phyloP scores from a whole-genome alignment of 2,113 vertebrate genomes.

The Thryonomys swinderianus region DNA sequence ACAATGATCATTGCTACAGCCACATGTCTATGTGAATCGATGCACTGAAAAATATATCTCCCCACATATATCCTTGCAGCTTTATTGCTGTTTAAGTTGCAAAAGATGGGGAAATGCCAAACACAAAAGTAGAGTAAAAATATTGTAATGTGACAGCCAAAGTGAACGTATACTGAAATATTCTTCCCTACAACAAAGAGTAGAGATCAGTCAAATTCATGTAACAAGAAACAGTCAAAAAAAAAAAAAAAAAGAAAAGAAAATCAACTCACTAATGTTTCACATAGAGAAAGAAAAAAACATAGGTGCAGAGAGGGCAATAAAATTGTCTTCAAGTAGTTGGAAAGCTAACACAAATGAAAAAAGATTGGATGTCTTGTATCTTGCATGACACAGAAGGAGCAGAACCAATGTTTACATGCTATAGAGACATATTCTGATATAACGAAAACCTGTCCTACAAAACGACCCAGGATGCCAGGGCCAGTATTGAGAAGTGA shows the following conservation, averaged over 20 bases:
- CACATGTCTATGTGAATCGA: background rate
- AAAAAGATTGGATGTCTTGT: background rate
- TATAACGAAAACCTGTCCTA: constrained; percentile 6
- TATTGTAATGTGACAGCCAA: background rate
- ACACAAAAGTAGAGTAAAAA: constrained; percentile 8
- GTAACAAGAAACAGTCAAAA: background rate
- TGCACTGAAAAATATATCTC: background rate
- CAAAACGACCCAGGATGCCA: background rate
- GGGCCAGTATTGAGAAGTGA: background rate
- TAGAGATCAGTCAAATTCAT: constrained; percentile 18
- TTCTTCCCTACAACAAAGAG: background rate
- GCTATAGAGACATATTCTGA: background rate
- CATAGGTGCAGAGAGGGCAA: background rate
- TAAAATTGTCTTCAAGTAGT: background rate
- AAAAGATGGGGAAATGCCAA: constrained; percentile 53
- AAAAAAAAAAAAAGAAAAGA: no score
- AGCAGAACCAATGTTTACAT: constrained; percentile 30
- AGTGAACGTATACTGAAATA: background rate
- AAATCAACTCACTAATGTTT: background rate
- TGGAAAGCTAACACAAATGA: constrained; percentile 45
- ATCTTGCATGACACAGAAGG: background rate
- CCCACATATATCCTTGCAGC: background rate
- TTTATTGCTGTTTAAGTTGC: constrained; percentile 5
- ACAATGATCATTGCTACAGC: background rate
- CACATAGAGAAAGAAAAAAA: constrained; percentile 16